phyloP scores from a whole-genome alignment of 1,140 invertebrate species.

The Chymomyza costata region DNA sequence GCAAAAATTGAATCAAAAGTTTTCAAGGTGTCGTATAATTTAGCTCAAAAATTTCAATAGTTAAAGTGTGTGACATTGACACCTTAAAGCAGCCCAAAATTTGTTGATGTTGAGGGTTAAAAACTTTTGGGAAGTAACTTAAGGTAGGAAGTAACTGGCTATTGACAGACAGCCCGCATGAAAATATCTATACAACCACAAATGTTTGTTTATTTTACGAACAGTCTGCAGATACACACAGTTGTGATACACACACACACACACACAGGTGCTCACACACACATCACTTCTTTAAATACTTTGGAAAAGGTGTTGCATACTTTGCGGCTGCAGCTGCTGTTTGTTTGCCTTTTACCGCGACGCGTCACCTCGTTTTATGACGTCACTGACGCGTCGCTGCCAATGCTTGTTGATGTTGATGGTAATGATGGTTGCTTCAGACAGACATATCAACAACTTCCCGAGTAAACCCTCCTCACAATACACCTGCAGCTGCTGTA shows the following conservation, averaged over 20 bases:
- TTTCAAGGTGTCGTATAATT: too few species aligned
- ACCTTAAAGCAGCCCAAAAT: too few species aligned
- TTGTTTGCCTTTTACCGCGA: slow-evolving; percentile 49
- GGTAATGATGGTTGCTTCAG: slow-evolving; percentile 65
- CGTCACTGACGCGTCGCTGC: slow-evolving; percentile 4
- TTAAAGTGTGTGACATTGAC: too few species aligned
- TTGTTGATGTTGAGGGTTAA: too few species aligned
- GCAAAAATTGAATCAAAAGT: too few species aligned
- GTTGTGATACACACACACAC: neutral
- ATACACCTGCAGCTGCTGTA: slow-evolving; percentile 48
- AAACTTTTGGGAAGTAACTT: too few species aligned
- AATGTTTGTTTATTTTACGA: slow-evolving; percentile 1
- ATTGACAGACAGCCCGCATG: slow-evolving; percentile 35
- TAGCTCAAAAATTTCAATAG: too few species aligned
- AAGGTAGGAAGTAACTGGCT: slow-evolving; percentile 11
- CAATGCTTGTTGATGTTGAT: slow-evolving; percentile 20
- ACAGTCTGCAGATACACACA: neutral
- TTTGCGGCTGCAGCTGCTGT: slow-evolving; percentile 55
- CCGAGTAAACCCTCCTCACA: neutral
- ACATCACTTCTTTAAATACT: slow-evolving; percentile 9
- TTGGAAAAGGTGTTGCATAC: slow-evolving; percentile 57
- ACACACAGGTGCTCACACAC: neutral
- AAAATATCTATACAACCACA: slow-evolving; percentile 1
- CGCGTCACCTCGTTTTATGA: slow-evolving; percentile 34
- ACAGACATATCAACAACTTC: slow-evolving; percentile 16